Base-by-base conservation (phyloP, 2,888 invertebrate species). In the Hipparchia semele region DNA sequence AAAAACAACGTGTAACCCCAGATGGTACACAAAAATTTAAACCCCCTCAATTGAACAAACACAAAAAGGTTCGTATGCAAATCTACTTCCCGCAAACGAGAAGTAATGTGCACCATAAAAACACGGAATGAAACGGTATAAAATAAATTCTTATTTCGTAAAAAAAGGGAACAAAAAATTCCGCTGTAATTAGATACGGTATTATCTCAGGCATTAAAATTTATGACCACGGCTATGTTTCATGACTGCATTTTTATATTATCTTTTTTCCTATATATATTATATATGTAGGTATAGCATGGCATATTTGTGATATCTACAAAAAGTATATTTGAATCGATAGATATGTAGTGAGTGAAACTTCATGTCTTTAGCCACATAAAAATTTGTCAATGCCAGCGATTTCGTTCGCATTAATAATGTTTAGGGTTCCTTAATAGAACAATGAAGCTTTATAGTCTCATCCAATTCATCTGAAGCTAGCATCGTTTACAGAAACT, bases 111-210 rank as follows among this genome's bases (percentile, higher is more conserved):
- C 74, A 76, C 70, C 71, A 70, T 76, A 77, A 78, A 78, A 76
- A 73, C 69, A 69, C 71, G 68, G 73, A 72, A 74, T 73, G 76
- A 76, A 76, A 74, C 72, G 65, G 68, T 59, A 68, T 68, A 71
- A 75, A 77, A 76, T 78, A 77, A 78, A 74, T 77, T 77, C 77
- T 77, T 75, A 73, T 77, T 77, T 72, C 73, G 71, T 73, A 70
- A 53, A 61, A 60, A 64, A 73, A 69, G 72, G 51, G 75, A 74
- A 71, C 75, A 75, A 78, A 78, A 77, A 46, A 67, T 75, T 72
- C 72, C 39, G 53, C 70, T 74, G 73, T 78, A 75, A 78, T 77
- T 77, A 77, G 76, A 75, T 72, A 71, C 73, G 73, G 74, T 73
- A 71, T 74, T 74, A 76, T 76, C 74, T 76, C 71, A 60, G 72